Conservation (phyloP, 2,888 invertebrate species). For the Neoascia interrupta region DNA sequence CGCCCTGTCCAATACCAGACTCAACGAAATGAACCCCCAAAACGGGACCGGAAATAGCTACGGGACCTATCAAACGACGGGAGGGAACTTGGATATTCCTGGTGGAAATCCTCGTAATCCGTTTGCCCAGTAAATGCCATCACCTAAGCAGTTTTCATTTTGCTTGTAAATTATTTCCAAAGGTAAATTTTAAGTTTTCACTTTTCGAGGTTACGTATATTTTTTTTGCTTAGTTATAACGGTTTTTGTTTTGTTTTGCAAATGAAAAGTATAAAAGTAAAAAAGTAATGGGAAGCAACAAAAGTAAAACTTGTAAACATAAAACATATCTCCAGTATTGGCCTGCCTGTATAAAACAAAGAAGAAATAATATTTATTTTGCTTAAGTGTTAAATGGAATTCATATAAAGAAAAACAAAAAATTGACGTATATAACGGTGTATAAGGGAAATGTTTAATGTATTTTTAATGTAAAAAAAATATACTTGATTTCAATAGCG, state of each 20-base stretch:
- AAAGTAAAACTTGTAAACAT: conserved; percentile 53
- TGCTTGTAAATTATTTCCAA: not conserved
- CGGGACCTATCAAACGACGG: conserved; percentile 87
- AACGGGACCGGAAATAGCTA: conserved; percentile 79
- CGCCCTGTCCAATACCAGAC: conserved; percentile 89
- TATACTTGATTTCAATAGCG: conserved; percentile 13
- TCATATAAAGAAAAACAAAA: not conserved
- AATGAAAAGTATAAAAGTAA: conserved; percentile 44
- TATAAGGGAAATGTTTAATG: not conserved
- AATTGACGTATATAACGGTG: conserved; percentile 10
- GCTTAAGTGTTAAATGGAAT: conserved; percentile 40
- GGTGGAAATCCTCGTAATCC: conserved; percentile 81
- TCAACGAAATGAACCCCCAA: conserved; percentile 88
- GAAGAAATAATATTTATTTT: conserved; percentile 35
- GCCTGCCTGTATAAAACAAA: conserved; percentile 56
- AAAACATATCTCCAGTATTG: conserved; percentile 65
- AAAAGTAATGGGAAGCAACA: conserved; percentile 59
- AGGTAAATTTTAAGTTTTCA: not conserved
- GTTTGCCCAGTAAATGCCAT: conserved; percentile 76
- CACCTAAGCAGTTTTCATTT: not conserved
- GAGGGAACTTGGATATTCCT: conserved; percentile 85
- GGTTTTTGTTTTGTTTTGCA: conserved; percentile 49
- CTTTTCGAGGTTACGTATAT: conserved; percentile 18
- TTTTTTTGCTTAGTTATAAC: conserved; percentile 30
- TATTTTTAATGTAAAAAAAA: conserved; percentile 10